A percentile compares a stretch with the other conserved stretches of the same genome.
phyloP scores from a whole-genome alignment of 2,888 invertebrate genomes.

The Drosophila kuntzei region DNA sequence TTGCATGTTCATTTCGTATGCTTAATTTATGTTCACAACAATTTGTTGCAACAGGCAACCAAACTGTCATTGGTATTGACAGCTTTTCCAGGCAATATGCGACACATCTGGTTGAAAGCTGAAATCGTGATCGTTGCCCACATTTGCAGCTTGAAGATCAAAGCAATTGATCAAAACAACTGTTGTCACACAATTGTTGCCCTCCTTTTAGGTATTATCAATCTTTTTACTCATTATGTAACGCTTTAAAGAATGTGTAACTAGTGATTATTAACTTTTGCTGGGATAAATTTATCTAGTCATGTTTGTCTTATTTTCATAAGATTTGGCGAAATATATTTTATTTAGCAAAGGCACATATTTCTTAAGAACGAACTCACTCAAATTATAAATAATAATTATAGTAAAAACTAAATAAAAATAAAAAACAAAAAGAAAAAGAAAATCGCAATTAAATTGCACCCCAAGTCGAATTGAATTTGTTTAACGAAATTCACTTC shows the following conservation, averaged over 20 bases:
- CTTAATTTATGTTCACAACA: constrained; percentile 75
- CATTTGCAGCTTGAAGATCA: constrained; percentile 50
- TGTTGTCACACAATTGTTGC: constrained; percentile 32
- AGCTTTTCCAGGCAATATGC: constrained; percentile 23
- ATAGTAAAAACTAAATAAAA: background rate
- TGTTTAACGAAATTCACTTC: background rate
- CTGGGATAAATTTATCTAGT: too few relatives aligned
- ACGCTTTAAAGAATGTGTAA: background rate
- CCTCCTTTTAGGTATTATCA: background rate
- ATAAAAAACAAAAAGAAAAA: too few relatives aligned
- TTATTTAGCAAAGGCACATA: too few relatives aligned
- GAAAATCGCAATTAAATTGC: too few relatives aligned
- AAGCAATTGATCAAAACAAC: constrained; percentile 64
- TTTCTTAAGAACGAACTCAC: too few relatives aligned
- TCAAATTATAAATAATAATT: background rate
- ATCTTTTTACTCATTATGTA: background rate
- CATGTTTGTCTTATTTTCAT: too few relatives aligned
- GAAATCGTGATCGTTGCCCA: constrained; percentile 55
- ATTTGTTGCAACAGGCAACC: constrained; percentile 66
- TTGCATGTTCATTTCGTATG: constrained; percentile 54
- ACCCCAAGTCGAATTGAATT: background rate
- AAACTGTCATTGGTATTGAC: constrained; percentile 41
- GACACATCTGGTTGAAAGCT: constrained; percentile 34
- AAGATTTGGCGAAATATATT: too few relatives aligned
- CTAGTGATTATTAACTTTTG: too few relatives aligned